These are phyloP conservation scores for Drosophila kambysellisi DNA, from an alignment of 2,888 invertebrate species.

Conservation along the genomic window DNA sequence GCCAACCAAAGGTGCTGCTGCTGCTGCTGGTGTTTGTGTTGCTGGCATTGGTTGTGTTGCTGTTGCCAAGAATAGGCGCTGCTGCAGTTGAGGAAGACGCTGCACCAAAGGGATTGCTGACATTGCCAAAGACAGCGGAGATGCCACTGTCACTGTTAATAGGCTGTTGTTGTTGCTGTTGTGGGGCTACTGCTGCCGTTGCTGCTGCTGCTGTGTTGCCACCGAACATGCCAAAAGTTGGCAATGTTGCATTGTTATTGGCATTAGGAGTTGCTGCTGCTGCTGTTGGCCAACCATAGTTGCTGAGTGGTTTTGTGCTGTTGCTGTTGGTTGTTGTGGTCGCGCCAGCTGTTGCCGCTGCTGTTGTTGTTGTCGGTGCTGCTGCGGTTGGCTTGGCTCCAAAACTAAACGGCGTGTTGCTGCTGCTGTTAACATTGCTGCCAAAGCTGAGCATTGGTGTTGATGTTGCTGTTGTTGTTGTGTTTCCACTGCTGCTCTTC, in stretches of 20 bases:
- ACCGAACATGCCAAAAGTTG: slow-evolving; percentile 18
- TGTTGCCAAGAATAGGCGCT: slow-evolving; percentile 1
- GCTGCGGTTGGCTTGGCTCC: slow-evolving; percentile 15
- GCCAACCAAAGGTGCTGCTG: slow-evolving; percentile 35
- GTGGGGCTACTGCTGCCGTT: background rate
- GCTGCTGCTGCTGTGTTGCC: slow-evolving; percentile 8
- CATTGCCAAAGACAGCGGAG: slow-evolving; percentile 3
- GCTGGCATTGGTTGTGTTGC: slow-evolving; percentile 1
- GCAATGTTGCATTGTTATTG: slow-evolving; percentile 5
- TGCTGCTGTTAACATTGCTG: slow-evolving; percentile 26
- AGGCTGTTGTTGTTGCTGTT: background rate
- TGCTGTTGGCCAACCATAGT: slow-evolving; percentile 30
- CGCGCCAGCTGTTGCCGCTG: background rate
- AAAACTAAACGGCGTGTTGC: slow-evolving; percentile 18
- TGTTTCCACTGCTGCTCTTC: background rate
- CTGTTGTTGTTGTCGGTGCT: background rate
- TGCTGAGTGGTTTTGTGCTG: slow-evolving; percentile 6
- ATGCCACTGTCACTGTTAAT: background rate
- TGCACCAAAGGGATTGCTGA: slow-evolving; percentile 8
- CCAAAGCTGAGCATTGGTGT: slow-evolving; percentile 28
- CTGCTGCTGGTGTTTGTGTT: slow-evolving; percentile 1
- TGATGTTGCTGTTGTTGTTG: slow-evolving; percentile 8
- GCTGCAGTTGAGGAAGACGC: background rate
- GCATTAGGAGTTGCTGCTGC: slow-evolving; percentile 20
- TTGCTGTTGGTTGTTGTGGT: background rate